Base-by-base conservation (phyloP, 2,113 vertebrate species). In the Grallaria varia region DNA sequence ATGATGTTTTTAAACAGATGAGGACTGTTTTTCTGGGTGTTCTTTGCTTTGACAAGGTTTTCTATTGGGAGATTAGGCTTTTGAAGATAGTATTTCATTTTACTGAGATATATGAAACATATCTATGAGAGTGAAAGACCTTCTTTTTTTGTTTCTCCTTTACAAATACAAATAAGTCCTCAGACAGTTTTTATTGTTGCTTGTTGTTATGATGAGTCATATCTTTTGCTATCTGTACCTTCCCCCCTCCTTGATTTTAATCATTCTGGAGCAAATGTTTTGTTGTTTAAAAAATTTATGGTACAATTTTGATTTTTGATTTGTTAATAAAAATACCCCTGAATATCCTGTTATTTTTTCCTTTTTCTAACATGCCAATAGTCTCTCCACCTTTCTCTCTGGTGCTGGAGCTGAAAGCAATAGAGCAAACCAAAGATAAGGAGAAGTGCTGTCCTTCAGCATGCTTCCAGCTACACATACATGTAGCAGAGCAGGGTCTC, bases 1-100 rank as follows among this genome's bases (percentile, higher is more conserved):
- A 79, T 3, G 5, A 67, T 96, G 78, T 89, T 96, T 97, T 96
- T 84, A 96, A 94, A 88, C 60, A 84, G 84, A 58, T 52, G 42
- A 45, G 47, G 83, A 79, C 83, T 86, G n/a, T 94, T 95, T 96
- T 95, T 74, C 27, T 60, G 59, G 62, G 31, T 62, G 30, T 92
- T 66, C 49, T 84, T 93, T 79, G 21, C 49, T 94, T 90, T 68
- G n/a, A 89, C 35, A 13, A 95, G 67, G 39, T 89, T 96, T 97
- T 96, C 79, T 66, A 8, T 89, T 85, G 55, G 71, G 45, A 92
- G 67, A 66, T 42, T 47, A 62, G 39, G 47, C 87, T 96, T 97
- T 92, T 96, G 93, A 96, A 97, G 94, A 93, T 49, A 52, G 25
- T 27, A 24, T 49, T 49, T 49, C 24, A 49, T 49, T 49, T 49